Base-by-base conservation (phyloP, 2,888 invertebrate species). In the Zaprionus obscuricornis region DNA sequence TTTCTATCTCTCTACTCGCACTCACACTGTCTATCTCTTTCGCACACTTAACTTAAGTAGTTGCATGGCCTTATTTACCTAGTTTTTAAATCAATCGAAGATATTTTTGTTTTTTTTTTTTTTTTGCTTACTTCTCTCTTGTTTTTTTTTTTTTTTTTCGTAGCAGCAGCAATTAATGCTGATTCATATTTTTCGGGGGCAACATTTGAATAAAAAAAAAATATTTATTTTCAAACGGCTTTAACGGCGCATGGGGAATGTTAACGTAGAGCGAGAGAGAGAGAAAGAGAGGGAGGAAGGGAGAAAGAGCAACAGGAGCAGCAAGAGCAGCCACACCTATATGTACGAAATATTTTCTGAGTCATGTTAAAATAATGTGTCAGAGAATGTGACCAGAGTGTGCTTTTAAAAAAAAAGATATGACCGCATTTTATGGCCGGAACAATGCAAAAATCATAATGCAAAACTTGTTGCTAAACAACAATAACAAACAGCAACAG, bases 21-120 rank as follows among this genome's bases (percentile, higher is more conserved):
- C 34, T 42, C 29, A 14, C 29, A 34, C 46, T 27, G 49, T n/a
- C n/a, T n/a, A n/a, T n/a, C n/a, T n/a, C n/a, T n/a, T n/a, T n/a
- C n/a, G n/a, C n/a, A n/a, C n/a, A n/a, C n/a, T n/a, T n/a, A n/a
- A n/a, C 43, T 43, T 26, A 56, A 73, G 58, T 75, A 78, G 83
- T 78, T 85, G 79, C 79, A 86, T 87, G 87, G 82, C 87, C 87
- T 88, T 86, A 83, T 88, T 87, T 86, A 87, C 86, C 86, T 74
- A 87, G 77, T 77, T 87, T 85, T 46, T 56, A 68, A 76, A 79
- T 74, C 74, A 67, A 52, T 72, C 65, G 40, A 52, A 49, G 56
- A n/a, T n/a, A n/a, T n/a, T n/a, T n/a, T n/a, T n/a, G n/a, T n/a
- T n/a, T n/a, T n/a, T n/a, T n/a, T n/a, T n/a, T n/a, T n/a, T 67